Evolutionary conservation across 1,140 invertebrate genomes (phyloP).

Genomic region (Laupala kohalensis): DNA sequence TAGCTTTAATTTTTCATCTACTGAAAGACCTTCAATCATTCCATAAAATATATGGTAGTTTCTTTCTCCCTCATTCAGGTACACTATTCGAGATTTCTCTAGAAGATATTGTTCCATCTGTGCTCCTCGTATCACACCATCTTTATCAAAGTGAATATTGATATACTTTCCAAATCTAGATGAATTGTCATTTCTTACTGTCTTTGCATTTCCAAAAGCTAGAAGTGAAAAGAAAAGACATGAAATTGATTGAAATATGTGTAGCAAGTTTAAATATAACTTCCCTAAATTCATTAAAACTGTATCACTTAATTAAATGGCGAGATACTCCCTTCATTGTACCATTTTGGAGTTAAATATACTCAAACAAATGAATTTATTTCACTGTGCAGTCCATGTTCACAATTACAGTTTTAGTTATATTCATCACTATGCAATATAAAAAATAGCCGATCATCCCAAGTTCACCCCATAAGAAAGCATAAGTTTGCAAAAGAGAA

Average conservation of each 20-base stretch:
- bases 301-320: background rate
- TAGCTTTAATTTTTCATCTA: constrained; percentile 66
- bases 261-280: background rate
- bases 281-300: background rate
- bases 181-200: constrained; percentile 91
- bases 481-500: no score
- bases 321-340: background rate
- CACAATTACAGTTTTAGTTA: no score
- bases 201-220: constrained; percentile 96
- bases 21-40: constrained; percentile 68
- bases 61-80: constrained; percentile 74
- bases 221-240: constrained; percentile 16
- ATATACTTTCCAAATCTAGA: constrained; percentile 95
- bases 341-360: no score
- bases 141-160: constrained; percentile 80
- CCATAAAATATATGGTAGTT: constrained; percentile 96
- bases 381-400: no score
- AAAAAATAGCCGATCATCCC: no score
- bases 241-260: background rate
- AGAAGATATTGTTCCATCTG: constrained; percentile 90
- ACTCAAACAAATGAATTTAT: no score
- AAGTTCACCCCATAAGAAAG: no score
- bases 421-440: no score
- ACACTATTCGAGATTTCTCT: constrained; percentile 88
- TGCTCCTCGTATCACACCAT: constrained; percentile 81